Evolutionary conservation across 2,797 vertebrate species (phyloP), one percentile per base, ranked within the genome.

Genomic region (Podarcis siculus): DNA sequence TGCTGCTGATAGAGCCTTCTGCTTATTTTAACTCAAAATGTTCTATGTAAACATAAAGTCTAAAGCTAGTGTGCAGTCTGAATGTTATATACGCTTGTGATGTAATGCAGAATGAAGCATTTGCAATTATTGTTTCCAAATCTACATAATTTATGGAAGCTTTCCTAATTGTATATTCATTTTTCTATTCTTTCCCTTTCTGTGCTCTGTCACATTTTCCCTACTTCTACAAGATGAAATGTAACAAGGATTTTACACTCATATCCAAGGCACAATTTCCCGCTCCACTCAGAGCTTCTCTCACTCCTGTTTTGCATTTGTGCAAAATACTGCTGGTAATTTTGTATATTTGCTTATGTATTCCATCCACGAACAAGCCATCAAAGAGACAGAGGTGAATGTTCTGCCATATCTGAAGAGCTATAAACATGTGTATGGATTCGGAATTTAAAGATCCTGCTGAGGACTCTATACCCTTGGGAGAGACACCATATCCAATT

Each of bases 351-450:
- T 77, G 82, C 73, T 93, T 92, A 6, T 90, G 30, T 73, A 87
- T 94, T 93, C 67, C 17, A 89, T 84, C 81, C 78, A 91, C 80
- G 82, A 76, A 6, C 21, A 15, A 83, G 79, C 72, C 86, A 87
- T 94, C 87, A 92, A 91, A 93, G 84, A 89, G 90, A 90, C 91
- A 94, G 82, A 94, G 88, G 84, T 87, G 80, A 92, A 89, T 87
- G 86, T 92, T 93, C 88, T 90, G n/a, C 88, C 90, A 72, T 87
- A 93, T 85, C 90, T 79, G 87, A 95, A 91, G 80, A 95, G 93
- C 86, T 90, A 94, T 90, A 90, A 93, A 93, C 92, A 90, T 89
- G 72, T 67, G 89, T 83, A 89, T 87, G 78, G 37, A 86, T 92
- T 90, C 83, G 69, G 82, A 91, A 93, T 93, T 94, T 93, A 92